Conservation (phyloP, 2,113 vertebrate species). For the Hippocampus barbouri region DNA sequence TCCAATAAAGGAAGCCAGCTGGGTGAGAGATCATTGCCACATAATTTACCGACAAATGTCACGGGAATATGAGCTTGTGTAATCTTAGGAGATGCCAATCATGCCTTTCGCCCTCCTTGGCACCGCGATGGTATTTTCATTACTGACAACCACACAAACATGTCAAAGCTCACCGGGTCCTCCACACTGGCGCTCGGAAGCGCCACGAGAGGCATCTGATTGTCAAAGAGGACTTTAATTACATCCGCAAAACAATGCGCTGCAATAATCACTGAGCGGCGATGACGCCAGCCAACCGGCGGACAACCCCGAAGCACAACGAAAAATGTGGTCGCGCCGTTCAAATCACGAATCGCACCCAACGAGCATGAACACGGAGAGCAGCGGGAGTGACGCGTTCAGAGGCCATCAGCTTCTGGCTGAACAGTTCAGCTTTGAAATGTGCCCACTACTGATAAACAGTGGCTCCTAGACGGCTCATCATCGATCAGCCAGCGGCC, state of each 20-base stretch:
- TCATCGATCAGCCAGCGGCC: neutral
- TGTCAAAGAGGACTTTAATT: constrained; percentile 8
- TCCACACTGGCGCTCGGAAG: neutral
- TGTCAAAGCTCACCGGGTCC: neutral
- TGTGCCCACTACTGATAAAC: neutral
- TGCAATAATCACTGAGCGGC: neutral
- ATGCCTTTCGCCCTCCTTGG: constrained; percentile 9
- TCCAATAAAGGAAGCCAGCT: constrained; percentile 17
- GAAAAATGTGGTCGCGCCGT: neutral
- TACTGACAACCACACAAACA: constrained; percentile 15
- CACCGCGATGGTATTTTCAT: constrained; percentile 25
- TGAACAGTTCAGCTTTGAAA: neutral
- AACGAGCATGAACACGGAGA: neutral
- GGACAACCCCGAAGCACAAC: neutral
- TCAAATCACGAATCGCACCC: neutral
- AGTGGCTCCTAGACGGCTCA: neutral
- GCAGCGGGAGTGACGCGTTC: neutral
- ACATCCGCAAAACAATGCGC: neutral
- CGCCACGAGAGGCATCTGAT: neutral
- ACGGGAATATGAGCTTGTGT: neutral
- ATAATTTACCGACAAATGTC: constrained; percentile 21
- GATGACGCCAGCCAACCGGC: neutral
- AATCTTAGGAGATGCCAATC: constrained; percentile 30
- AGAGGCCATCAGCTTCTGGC: neutral
- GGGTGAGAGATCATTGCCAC: constrained; percentile 12